Evolutionary conservation across 2,797 vertebrate genomes (phyloP).

Genomic region (Mormyrops boulengeri): DNA sequence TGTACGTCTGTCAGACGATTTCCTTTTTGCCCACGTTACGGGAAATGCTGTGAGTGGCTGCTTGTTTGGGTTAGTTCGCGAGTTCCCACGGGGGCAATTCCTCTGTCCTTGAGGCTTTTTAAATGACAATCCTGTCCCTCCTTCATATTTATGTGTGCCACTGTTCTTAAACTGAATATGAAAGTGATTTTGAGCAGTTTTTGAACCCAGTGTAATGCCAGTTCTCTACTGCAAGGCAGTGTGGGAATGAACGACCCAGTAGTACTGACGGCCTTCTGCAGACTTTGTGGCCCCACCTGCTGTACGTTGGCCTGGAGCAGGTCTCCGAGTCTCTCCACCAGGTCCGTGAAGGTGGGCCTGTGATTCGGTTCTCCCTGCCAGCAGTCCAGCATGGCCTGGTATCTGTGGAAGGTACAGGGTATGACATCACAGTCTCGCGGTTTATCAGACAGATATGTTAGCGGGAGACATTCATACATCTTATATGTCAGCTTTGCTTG

Average conservation of each 20-base stretch:
- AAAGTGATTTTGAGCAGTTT: not conserved
- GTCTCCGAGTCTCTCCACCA: slow-evolving; percentile 61
- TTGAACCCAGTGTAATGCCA: not conserved
- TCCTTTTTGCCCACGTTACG: not conserved
- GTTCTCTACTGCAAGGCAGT: slow-evolving; percentile 57
- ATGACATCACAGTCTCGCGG: too few relatives aligned
- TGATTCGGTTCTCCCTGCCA: slow-evolving; percentile 56
- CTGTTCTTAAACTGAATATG: not conserved
- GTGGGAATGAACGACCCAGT: slow-evolving; percentile 54
- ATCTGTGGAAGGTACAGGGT: slow-evolving; percentile 36
- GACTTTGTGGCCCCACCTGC: slow-evolving; percentile 45
- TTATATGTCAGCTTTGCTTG: not conserved
- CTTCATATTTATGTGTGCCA: not conserved
- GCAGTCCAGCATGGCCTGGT: slow-evolving; percentile 66
- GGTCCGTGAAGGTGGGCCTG: slow-evolving; percentile 57
- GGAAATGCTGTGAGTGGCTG: not conserved
- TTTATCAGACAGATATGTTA: not conserved
- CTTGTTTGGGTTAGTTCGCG: not conserved
- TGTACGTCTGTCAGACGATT: not conserved
- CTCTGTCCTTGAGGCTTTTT: not conserved
- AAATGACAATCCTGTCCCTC: not conserved
- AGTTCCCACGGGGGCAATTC: not conserved
- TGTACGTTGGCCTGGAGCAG: slow-evolving; percentile 64
- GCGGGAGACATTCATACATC: not conserved
- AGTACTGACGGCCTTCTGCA: not conserved